Percentiles rank a stretch among this genome's conserved stretches.
Conservation (phyloP, 1,140 invertebrate genomes). For the Triops longicaudatus region DNA sequence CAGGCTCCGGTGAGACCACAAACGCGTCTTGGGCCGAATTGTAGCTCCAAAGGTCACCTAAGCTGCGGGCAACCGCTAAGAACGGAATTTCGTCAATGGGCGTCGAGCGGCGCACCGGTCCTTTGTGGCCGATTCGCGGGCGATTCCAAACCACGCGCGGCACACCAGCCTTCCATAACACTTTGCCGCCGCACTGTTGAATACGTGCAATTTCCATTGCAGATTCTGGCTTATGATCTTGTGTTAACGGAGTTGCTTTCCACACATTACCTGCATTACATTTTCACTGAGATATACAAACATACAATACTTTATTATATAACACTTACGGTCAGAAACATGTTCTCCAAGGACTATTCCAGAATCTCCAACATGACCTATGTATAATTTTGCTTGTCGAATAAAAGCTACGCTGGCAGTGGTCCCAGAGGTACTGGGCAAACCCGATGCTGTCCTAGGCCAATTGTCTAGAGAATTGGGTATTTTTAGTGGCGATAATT, state of each 20-base stretch:
- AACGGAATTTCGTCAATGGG: slow-evolving; percentile 93
- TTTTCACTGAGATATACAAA: not conserved
- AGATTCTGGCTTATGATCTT: slow-evolving; percentile 92
- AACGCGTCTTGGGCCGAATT: slow-evolving; percentile 81
- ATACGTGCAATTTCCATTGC: slow-evolving; percentile 77
- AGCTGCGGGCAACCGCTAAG: slow-evolving; percentile 83
- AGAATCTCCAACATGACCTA: slow-evolving; percentile 95
- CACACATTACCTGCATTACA: slow-evolving; percentile 51
- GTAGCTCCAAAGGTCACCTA: slow-evolving; percentile 95
- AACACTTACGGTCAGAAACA: slow-evolving; percentile 38
- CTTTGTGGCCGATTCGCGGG: slow-evolving; percentile 65
- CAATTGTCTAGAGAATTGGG: slow-evolving; percentile 64
- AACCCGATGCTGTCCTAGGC: slow-evolving; percentile 84
- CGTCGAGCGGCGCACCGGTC: slow-evolving; percentile 71
- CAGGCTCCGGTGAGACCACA: slow-evolving; percentile 94
- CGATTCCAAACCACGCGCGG: slow-evolving; percentile 94
- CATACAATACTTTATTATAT: not conserved
- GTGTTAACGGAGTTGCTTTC: slow-evolving; percentile 68
- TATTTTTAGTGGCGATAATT: slow-evolving; percentile 5
- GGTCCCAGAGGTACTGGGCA: slow-evolving; percentile 91
- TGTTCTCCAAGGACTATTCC: slow-evolving; percentile 82
- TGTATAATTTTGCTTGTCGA: slow-evolving; percentile 85
- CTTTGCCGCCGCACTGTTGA: slow-evolving; percentile 55
- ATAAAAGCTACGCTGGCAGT: slow-evolving; percentile 94
- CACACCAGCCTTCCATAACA: slow-evolving; percentile 74